A percentile compares a stretch with the other conserved stretches of the same genome.
phyloP scores from a whole-genome alignment of 2,113 vertebrate species.

The Sceloporus undulatus region DNA sequence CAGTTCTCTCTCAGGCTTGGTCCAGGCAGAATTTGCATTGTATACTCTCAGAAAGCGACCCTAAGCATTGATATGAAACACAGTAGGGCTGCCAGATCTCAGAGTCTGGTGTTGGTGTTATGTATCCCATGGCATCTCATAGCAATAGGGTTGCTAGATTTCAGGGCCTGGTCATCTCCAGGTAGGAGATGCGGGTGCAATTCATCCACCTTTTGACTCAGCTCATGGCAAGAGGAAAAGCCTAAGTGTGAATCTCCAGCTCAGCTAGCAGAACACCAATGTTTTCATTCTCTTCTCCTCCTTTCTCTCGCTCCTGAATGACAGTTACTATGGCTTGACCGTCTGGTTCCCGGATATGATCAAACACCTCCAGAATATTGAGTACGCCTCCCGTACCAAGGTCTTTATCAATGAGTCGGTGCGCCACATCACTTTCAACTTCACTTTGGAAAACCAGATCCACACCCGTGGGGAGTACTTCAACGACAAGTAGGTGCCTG shows the following conservation, averaged over 20 bases:
- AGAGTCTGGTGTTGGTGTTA: too few relatives aligned
- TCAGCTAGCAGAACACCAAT: not conserved
- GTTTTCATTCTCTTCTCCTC: not conserved
- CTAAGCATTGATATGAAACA: too few relatives aligned
- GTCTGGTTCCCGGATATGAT: conserved; percentile 99
- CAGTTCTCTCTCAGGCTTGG: not conserved
- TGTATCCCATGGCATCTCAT: too few relatives aligned
- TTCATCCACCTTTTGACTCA: too few relatives aligned
- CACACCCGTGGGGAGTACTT: conserved; percentile 94
- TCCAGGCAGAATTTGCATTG: too few relatives aligned
- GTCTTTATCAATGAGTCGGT: conserved; percentile 91
- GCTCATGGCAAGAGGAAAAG: too few relatives aligned
- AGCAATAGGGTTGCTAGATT: too few relatives aligned
- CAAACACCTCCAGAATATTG: conserved; percentile 93
- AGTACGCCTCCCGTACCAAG: conserved; percentile 91
- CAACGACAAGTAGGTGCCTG: conserved; percentile 90
- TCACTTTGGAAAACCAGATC: conserved; percentile 97
- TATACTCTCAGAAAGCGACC: too few relatives aligned
- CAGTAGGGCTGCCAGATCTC: not conserved
- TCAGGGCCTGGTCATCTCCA: too few relatives aligned
- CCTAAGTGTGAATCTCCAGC: not conserved
- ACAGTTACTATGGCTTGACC: conserved; percentile 94
- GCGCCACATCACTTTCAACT: conserved; percentile 96
- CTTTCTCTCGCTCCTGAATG: not conserved
- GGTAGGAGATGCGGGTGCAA: too few relatives aligned